phyloP scores from a whole-genome alignment of 2,797 vertebrate genomes.

The Picus viridis region DNA sequence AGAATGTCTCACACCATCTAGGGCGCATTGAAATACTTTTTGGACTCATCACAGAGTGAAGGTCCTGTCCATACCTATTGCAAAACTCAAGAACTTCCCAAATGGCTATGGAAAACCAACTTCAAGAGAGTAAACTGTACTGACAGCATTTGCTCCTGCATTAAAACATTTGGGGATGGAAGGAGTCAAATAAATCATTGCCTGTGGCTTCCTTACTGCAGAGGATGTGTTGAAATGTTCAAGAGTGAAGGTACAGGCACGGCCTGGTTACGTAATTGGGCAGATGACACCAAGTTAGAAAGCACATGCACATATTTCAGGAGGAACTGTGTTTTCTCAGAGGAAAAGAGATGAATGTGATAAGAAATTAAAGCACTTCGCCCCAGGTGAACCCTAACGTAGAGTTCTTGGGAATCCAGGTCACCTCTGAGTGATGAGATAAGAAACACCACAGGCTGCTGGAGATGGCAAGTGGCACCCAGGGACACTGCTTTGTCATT shows the following conservation, averaged over 20 bases:
- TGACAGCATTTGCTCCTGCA: background rate
- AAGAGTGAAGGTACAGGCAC: background rate
- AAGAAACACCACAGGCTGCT: background rate
- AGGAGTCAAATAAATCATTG: background rate
- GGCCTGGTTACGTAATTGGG: background rate
- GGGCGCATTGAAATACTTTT: background rate
- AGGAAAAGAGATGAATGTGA: background rate
- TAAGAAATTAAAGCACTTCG: background rate
- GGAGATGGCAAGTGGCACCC: background rate
- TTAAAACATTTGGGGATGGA: background rate
- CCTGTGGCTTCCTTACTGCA: background rate
- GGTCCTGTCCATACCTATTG: background rate
- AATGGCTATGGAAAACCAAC: background rate
- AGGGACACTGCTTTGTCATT: background rate
- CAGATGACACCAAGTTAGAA: background rate
- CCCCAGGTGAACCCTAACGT: background rate
- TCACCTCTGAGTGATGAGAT: background rate
- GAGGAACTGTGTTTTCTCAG: background rate
- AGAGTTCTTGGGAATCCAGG: background rate
- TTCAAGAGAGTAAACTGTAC: background rate
- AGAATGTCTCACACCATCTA: background rate
- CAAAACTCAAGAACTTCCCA: background rate
- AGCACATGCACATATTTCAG: background rate
- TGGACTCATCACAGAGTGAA: background rate
- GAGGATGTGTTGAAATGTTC: conserved; percentile 24